These are phyloP conservation scores for Bothrops jararaca DNA, from an alignment of 2,113 vertebrate genomes.

Conservation along the genomic window DNA sequence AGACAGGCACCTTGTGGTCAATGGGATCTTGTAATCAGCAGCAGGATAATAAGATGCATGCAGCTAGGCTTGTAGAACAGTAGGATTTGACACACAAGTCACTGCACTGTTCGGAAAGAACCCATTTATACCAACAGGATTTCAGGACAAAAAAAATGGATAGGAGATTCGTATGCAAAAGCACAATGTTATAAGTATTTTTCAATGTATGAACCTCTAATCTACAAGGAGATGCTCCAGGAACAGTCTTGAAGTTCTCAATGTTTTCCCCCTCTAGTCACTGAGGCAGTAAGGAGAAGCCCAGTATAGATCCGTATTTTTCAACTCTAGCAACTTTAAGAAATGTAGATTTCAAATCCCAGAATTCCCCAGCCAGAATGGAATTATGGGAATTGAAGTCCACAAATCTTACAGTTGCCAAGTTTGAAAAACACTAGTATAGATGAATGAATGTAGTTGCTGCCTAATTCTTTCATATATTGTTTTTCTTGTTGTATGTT, in stretches of 20 bases:
- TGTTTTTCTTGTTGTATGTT: neutral
- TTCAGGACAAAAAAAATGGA: conserved; percentile 45
- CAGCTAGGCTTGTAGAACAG: conserved; percentile 63
- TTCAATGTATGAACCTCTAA: conserved; percentile 32
- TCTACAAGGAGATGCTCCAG: neutral
- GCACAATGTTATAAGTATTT: conserved; percentile 43
- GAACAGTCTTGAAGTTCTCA: conserved; percentile 12
- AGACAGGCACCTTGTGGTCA: conserved; percentile 74
- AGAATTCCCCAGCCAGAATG: neutral
- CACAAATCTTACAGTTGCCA: neutral
- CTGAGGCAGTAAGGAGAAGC: neutral
- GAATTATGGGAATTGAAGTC: neutral
- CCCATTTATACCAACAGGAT: conserved; percentile 36
- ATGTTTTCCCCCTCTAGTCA: neutral
- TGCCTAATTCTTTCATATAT: neutral
- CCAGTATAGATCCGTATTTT: neutral
- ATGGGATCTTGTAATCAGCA: conserved; percentile 82
- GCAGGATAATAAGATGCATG: conserved; percentile 68
- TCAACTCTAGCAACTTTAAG: neutral
- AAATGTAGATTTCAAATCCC: neutral
- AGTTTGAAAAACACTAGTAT: neutral
- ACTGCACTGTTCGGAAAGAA: conserved; percentile 14
- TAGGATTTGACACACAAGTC: conserved; percentile 48
- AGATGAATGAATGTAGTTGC: neutral
- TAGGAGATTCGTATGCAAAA: conserved; percentile 33